These are phyloP conservation scores for Meriones unguiculatus DNA, from an alignment of 2,113 vertebrate genomes.

Conservation along the genomic window DNA sequence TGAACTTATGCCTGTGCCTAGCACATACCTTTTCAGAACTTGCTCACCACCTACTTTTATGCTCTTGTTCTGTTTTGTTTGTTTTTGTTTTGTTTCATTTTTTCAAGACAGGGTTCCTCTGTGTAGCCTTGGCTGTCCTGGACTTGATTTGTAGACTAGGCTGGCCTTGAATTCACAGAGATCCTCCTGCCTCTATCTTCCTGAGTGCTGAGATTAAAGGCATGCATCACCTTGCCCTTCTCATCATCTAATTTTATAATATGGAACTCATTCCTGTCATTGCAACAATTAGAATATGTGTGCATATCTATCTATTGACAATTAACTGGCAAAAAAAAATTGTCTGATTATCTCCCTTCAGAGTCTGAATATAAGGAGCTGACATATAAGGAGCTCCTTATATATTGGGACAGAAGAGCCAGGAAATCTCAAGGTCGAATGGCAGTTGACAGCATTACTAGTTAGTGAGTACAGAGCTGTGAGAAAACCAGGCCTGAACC, in stretches of 20 bases:
- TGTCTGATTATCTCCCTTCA: slow-evolving; percentile 31
- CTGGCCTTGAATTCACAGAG: too few relatives aligned
- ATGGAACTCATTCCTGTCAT: background rate
- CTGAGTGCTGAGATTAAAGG: too few relatives aligned
- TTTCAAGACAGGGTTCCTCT: too few relatives aligned
- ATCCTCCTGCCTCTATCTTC: too few relatives aligned
- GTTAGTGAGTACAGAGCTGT: background rate
- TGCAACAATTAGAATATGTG: background rate
- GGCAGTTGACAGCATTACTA: background rate
- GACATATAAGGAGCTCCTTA: slow-evolving; percentile 20
- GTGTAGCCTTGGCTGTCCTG: too few relatives aligned
- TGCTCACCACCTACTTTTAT: too few relatives aligned
- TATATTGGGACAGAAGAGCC: slow-evolving; percentile 7
- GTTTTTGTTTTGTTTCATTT: too few relatives aligned
- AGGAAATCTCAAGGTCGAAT: background rate
- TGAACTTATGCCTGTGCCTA: background rate
- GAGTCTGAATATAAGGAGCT: background rate
- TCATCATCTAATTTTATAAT: background rate
- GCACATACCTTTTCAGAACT: slow-evolving; percentile 1
- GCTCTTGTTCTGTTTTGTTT: too few relatives aligned
- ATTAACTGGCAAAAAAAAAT: slow-evolving; percentile 18
- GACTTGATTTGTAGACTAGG: too few relatives aligned
- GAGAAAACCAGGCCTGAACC: too few relatives aligned
- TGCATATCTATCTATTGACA: background rate
- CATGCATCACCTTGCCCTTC: too few relatives aligned